Evolutionary conservation across 1,140 invertebrate genomes (phyloP).

Genomic region (Sesamia nonagrioides): DNA sequence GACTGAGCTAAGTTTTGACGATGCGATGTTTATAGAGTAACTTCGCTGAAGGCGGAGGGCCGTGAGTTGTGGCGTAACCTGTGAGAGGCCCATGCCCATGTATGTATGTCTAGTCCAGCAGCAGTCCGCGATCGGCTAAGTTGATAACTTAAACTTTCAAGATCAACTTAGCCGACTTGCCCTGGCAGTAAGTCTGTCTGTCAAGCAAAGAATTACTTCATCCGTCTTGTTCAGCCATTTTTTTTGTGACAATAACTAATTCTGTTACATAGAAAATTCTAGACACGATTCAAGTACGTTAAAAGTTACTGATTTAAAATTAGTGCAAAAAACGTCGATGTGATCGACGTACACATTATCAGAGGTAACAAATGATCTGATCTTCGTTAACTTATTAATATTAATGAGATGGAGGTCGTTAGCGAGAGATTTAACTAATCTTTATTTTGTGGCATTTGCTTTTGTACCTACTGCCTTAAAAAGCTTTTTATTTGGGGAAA

Average conservation of each 20-base stretch:
- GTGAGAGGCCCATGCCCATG: too few species aligned
- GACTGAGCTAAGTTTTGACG: too few species aligned
- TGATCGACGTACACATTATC: background rate
- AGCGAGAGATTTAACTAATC: background rate
- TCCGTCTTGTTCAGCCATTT: background rate
- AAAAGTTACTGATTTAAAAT: background rate
- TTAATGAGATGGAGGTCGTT: background rate
- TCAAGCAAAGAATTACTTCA: background rate
- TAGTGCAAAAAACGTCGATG: background rate
- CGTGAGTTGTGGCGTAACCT: too few species aligned
- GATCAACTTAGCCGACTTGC: too few species aligned
- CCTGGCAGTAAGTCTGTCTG: too few species aligned
- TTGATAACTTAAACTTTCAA: too few species aligned
- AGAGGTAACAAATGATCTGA: background rate
- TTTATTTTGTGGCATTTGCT: background rate
- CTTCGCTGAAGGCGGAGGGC: too few species aligned
- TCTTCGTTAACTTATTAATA: slow-evolving; percentile 4
- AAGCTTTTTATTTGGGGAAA: too few species aligned
- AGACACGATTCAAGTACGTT: background rate
- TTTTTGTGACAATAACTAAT: background rate
- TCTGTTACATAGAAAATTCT: background rate
- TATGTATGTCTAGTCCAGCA: too few species aligned
- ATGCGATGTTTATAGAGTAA: too few species aligned
- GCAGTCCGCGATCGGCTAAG: too few species aligned
- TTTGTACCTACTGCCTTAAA: too few species aligned